Conservation (phyloP, 2,113 vertebrate species). For the Leptodactylus fuscus region DNA sequence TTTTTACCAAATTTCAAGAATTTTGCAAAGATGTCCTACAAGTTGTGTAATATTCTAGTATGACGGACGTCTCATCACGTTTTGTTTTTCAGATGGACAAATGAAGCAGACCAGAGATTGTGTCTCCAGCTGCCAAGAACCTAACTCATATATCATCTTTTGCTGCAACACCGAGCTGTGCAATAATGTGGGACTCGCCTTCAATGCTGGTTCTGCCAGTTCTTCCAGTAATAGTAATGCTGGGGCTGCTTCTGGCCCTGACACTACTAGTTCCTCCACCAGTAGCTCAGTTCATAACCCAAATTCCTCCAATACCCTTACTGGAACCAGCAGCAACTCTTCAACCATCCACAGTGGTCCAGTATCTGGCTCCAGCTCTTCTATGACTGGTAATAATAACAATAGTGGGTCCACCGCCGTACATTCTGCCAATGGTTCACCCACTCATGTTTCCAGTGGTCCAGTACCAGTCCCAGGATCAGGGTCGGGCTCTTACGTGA, state of each 20-base stretch:
- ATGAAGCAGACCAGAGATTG: background rate
- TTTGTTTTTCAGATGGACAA: constrained; percentile 16
- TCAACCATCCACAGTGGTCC: background rate
- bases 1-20: no score
- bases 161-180: background rate
- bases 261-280: background rate
- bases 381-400: background rate
- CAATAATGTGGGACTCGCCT: background rate
- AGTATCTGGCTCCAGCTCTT: background rate
- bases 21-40: background rate
- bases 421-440: no score
- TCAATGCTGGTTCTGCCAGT: background rate
- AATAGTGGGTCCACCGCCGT: background rate
- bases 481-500: no score
- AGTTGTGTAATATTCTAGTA: background rate
- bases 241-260: background rate
- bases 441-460: no score
- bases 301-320: background rate
- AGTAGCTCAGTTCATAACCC: background rate
- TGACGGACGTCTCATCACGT: background rate
- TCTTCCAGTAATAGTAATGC: no score
- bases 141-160: background rate
- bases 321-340: background rate
- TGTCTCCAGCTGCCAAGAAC: background rate
- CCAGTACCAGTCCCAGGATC: no score